Base-by-base conservation (phyloP, 2,113 vertebrate species). In the Scopus umbretta region DNA sequence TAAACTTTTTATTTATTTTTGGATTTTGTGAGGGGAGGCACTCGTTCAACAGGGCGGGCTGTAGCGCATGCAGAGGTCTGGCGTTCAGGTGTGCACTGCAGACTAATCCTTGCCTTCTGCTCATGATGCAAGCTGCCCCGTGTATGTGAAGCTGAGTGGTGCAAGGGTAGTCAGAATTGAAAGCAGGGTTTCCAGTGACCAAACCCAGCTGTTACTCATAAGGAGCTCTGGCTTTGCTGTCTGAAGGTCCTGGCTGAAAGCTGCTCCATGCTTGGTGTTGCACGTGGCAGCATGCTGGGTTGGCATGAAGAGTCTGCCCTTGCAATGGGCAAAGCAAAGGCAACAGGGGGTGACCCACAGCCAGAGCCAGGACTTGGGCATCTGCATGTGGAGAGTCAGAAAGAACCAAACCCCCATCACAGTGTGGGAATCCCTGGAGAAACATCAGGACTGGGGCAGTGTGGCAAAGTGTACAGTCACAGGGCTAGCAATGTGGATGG, bases 1-100 rank as follows among this genome's bases (percentile, higher is more conserved):
- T 90, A 89, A 15, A 13, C 29, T 90, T 95, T 93, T 63, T 38
- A 68, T 94, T 89, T 92, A 89, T 94, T 94, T 93, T 80, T 94
- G 58, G 56, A 76, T 93, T 95, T 96, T 96, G 87, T 0, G 40
- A 85, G 74, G 45, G 84, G 62, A 92, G 74, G 78, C 62, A 50
- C 72, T 80, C 0, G 13, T 49, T 91, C 49, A 76, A 74, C 25
- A 16, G 49, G 80, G 68, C 0, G 0, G 74, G 52, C 84, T 79
- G 91, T 66, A 84, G 47, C 0, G 0, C 76, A 63, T 0, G 10
- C 68, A 34, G 95, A 68, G 73, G 42, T 87, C 91, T 94, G 91
- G 61, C 0, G 0, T 43, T 92, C 61, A 65, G 80, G 22, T 4
- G 0, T 9, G 59, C 42, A 47, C 68, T 53, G 47, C 72, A 55